Evolutionary conservation across 2,888 invertebrate species (phyloP), one percentile per base, ranked within the genome.

Genomic region (Hesperia comma): DNA sequence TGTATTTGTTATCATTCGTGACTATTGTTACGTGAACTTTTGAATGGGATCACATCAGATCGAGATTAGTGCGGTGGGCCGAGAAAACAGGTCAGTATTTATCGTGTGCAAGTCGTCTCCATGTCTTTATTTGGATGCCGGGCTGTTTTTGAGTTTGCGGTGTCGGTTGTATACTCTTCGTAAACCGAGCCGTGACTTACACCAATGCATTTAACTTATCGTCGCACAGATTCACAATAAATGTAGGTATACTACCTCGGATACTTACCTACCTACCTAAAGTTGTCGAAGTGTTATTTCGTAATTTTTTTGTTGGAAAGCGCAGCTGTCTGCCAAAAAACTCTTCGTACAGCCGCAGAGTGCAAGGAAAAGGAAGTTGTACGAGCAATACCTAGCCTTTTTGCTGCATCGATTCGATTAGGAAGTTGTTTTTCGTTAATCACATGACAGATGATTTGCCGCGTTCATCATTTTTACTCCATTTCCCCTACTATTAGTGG

Each of bases 61-160:
- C 70, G 70, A 74, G 74, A 74, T 75, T 73, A 79, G 74, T 74
- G 76, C 72, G 69, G 77, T 74, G 71, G 77, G 77, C 77, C 75
- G 74, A 72, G 71, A 71, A 82, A 79, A 82, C 81, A 89, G 90
- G 91, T 92, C 82, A 88, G 83, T 83, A 71, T 74, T 74, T 54
- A 60, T 66, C 77, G 73, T 72, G 72, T 77, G 76, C 77, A 81
- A 75, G 77, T 75, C 84, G 84, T 82, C 83, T 84, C 80, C 80
- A 84, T 87, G 84, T 79, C 90, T 91, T 85, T 88, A 91, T 89
- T 91, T 90, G 87, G 91, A 77, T 76, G 79, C 84, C 84, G 80
- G 83, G 83, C 79, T 77, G 74, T 68, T 72, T 73, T 74, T 21
- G 43, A n/a, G 26, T 17, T 85, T 81, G 83, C 74, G 83, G 85